Percentiles rank a stretch among this genome's conserved stretches.
phyloP scores from a whole-genome alignment of 2,888 invertebrate species.

The Ctena decussata region DNA sequence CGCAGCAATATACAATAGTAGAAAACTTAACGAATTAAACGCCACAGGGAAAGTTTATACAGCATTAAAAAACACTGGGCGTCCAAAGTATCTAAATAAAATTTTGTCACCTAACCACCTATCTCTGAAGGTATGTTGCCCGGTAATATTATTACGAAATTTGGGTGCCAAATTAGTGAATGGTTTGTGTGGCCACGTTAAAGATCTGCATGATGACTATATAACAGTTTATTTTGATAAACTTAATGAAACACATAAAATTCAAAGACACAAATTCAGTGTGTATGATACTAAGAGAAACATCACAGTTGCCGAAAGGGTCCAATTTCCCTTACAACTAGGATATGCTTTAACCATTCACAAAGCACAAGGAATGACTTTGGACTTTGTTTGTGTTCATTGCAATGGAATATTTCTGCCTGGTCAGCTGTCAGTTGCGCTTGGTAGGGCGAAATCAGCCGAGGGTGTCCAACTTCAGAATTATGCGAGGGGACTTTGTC shows the following conservation, averaged over 20 bases:
- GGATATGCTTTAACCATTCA: not conserved
- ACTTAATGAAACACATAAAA: not conserved
- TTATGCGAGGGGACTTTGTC: constrained; percentile 35
- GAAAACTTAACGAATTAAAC: not conserved
- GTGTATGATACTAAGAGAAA: not conserved
- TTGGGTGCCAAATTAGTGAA: constrained; percentile 35
- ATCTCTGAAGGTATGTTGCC: constrained; percentile 39
- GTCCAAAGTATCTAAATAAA: not conserved
- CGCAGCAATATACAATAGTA: not conserved
- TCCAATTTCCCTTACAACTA: not conserved
- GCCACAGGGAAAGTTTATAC: not conserved
- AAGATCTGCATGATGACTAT: not conserved
- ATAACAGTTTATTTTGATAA: constrained; percentile 6
- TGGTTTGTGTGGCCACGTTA: constrained; percentile 39
- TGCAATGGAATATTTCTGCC: not conserved
- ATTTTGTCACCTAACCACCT: constrained; percentile 27
- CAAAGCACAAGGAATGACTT: not conserved
- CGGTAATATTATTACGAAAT: constrained; percentile 37
- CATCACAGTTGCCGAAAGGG: not conserved
- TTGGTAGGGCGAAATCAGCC: constrained; percentile 30
- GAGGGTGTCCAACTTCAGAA: constrained; percentile 18
- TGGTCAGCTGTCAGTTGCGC: constrained; percentile 46
- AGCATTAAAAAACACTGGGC: constrained; percentile 25
- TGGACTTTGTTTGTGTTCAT: not conserved
- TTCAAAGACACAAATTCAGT: not conserved